A percentile compares a stretch with the other conserved stretches of the same genome.
Evolutionary conservation across 2,113 vertebrate species (phyloP).

Genomic region (Australoheros scitulus): DNA sequence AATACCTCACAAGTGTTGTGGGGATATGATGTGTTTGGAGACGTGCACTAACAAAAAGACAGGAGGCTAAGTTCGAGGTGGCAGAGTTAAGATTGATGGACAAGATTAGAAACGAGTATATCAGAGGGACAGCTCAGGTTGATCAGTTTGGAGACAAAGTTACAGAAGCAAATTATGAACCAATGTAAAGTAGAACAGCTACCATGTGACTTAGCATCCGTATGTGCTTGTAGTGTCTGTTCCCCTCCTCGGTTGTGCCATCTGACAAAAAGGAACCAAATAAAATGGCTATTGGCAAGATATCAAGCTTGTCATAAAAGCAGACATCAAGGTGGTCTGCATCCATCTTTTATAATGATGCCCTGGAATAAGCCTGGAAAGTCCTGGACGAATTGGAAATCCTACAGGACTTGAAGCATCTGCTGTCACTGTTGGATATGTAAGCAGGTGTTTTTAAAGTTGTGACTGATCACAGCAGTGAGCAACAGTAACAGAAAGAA

Average conservation of each 20-base stretch:
- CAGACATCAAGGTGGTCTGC: background rate
- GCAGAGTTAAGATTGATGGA: no score
- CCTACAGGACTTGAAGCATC: background rate
- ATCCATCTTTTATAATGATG: background rate
- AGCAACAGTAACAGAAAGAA: background rate
- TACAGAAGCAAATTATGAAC: background rate
- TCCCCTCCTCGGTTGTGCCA: no score
- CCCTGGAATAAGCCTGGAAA: background rate
- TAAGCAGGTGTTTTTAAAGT: constrained; percentile 7
- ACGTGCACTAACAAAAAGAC: no score
- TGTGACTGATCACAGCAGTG: background rate
- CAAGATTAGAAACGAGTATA: background rate
- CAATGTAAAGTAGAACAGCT: background rate
- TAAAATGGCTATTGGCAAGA: background rate
- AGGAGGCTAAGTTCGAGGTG: background rate
- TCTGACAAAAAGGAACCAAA: no score
- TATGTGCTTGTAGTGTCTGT: no score
- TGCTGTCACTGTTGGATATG: background rate
- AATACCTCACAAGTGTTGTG: no score
- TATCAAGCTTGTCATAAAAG: no score
- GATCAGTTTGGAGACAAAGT: background rate
- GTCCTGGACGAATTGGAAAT: background rate
- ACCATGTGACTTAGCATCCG: background rate
- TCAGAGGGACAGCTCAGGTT: background rate
- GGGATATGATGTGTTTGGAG: no score